phyloP scores from a whole-genome alignment of 2,888 invertebrate species.

The Cerastis leucographa region DNA sequence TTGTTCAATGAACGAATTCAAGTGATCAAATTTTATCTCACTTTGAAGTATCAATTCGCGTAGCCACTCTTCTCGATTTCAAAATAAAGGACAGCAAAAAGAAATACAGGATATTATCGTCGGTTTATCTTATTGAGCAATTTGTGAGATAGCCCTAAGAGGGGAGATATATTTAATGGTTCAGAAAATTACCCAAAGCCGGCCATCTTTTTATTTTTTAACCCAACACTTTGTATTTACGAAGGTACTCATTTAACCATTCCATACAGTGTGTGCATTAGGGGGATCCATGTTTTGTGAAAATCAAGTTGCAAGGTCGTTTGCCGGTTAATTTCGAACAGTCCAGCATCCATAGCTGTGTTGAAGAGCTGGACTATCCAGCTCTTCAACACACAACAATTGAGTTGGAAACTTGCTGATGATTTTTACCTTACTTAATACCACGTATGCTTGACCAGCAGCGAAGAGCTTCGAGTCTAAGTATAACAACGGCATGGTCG shows the following conservation, averaged over 20 bases:
- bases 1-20: not conserved
- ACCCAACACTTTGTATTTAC: conserved; percentile 38
- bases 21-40: not conserved
- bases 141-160: conserved; percentile 58
- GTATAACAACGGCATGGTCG: too few relatives aligned
- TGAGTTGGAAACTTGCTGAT: too few relatives aligned
- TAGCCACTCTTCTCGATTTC: not conserved
- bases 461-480: too few relatives aligned
- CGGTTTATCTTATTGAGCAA: conserved; percentile 62
- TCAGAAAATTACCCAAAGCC: conserved; percentile 59
- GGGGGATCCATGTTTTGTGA: not conserved
- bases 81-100: conserved; percentile 39
- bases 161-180: conserved; percentile 61
- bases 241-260: not conserved
- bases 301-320: too few relatives aligned
- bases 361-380: too few relatives aligned
- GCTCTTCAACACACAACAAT: too few relatives aligned
- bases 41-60: conserved; percentile 5
- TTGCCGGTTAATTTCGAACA: too few relatives aligned
- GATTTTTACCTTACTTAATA: too few relatives aligned
- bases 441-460: too few relatives aligned
- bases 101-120: conserved; percentile 56
- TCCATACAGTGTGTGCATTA: not conserved
- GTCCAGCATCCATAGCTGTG: too few relatives aligned
- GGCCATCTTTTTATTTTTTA: conserved; percentile 53